Percentiles rank a stretch among this genome's conserved stretches.
phyloP scores from a whole-genome alignment of 92 coral and sea anemone genomes.

The Epizoanthus rinbou region DNA sequence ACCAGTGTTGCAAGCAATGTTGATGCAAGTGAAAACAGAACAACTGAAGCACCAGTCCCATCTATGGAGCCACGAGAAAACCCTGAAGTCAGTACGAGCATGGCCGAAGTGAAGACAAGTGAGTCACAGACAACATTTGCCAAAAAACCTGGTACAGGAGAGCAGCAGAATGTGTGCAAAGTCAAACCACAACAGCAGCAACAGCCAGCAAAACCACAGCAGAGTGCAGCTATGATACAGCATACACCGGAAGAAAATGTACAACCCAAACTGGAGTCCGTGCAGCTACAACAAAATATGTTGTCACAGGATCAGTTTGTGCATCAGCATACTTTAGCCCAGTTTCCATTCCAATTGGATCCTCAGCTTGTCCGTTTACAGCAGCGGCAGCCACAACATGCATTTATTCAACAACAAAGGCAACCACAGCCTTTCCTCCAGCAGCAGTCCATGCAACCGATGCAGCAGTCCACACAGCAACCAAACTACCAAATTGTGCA shows the following conservation, averaged over 20 bases:
- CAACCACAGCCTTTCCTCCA: constrained; percentile 57
- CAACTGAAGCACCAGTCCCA: constrained; percentile 54
- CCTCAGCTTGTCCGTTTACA: constrained; percentile 61
- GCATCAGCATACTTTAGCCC: constrained; percentile 67
- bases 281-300: constrained; percentile 61
- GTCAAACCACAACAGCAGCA: constrained; percentile 99
- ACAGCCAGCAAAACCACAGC: constrained; percentile 82
- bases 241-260: constrained; percentile 65
- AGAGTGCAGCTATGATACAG: constrained; percentile 54
- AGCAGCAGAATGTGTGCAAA: constrained; percentile 95
- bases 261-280: constrained; percentile 66
- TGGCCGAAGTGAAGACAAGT: constrained; percentile 67
- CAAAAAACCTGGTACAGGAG: constrained; percentile 82
- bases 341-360: constrained; percentile 70
- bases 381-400: constrained; percentile 73
- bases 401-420: constrained; percentile 38
- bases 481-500: constrained; percentile 64
- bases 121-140: constrained; percentile 65
- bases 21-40: constrained; percentile 52
- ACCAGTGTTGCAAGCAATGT: constrained; percentile 54
- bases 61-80: constrained; percentile 61
- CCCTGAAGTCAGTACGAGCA: constrained; percentile 64
- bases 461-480: constrained; percentile 73
- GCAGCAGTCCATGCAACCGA: constrained; percentile 76
- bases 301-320: constrained; percentile 71